Evolutionary conservation across 2,888 invertebrate genomes (phyloP), one percentile per base, ranked within the genome.

Genomic region (Philereme transversata): DNA sequence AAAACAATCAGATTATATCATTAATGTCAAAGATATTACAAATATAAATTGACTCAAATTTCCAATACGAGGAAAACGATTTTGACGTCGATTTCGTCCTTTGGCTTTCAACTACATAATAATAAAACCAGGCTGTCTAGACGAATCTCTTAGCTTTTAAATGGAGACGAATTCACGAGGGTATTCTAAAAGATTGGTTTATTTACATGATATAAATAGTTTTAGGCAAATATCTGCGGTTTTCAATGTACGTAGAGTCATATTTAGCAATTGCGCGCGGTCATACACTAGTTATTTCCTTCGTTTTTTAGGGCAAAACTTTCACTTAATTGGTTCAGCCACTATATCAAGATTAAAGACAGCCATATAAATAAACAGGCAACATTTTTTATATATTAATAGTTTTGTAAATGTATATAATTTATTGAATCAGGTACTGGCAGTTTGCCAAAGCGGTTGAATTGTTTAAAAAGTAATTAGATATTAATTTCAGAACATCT

Each of bases 11-110:
- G 22, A 2, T 2, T 22, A 22, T 22, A 22, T 22, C 22, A 22
- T 22, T 49, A 51, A 74, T 73, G 79, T 78, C 76, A 76, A 66
- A 65, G 61, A 73, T 75, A 78, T 77, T 77, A 74, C 64, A 74
- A 78, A 78, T 80, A 63, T 57, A 51, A 64, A 65, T 61, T 64
- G 57, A 10, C 33, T 34, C 22, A 10, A 51, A 41, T 69, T 71
- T 72, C 69, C 49, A 64, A 60, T 59, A 68, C 59, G 61, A 69
- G 68, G 65, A 65, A 62, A 47, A 65, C 52, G 51, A 36, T 36
- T 6, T 22, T 22, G 36, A 36, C 7, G 36, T 36, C 50, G 22
- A 63, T 55, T 47, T 46, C 48, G 7, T 36, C 51, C 51, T 48
- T 53, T 36, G 49, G 41, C 36, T 52, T 52, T 58, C 51, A 52